Evolutionary conservation across 2,797 vertebrate species (phyloP).

Genomic region (Pogoniulus pusillus): DNA sequence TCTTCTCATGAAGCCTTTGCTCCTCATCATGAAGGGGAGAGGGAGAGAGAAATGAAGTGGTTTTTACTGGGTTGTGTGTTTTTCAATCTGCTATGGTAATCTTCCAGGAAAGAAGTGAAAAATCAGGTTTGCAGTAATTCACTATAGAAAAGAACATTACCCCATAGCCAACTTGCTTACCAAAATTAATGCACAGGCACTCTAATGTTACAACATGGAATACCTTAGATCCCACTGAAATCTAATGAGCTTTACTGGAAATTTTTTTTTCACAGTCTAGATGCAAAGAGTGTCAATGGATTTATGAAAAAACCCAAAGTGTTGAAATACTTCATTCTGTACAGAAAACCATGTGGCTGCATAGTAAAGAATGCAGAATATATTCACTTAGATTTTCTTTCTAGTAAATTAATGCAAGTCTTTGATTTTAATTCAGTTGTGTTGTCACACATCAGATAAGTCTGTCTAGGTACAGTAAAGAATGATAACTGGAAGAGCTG

Average conservation of each 20-base stretch:
- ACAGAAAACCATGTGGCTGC: neutral
- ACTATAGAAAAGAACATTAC: neutral
- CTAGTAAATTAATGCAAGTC: neutral
- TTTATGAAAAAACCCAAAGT: neutral
- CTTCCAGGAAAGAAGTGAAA: neutral
- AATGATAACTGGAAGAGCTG: neutral
- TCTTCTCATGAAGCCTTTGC: neutral
- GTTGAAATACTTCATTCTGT: neutral
- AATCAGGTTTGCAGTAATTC: neutral
- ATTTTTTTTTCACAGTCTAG: neutral
- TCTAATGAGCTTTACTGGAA: neutral
- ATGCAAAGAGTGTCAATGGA: neutral
- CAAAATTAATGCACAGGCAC: neutral
- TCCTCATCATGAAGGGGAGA: neutral
- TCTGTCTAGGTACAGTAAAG: neutral
- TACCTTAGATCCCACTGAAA: neutral
- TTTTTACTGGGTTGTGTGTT: neutral
- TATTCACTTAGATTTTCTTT: neutral
- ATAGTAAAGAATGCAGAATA: neutral
- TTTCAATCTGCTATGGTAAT: neutral
- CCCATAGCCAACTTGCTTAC: neutral
- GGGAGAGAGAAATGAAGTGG: neutral
- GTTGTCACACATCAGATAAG: neutral
- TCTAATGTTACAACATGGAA: neutral
- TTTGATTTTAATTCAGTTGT: neutral